Evolutionary conservation across 53 echinoderm and acorn worm genomes (phyloP).

Genomic region (Henricia sp.): DNA sequence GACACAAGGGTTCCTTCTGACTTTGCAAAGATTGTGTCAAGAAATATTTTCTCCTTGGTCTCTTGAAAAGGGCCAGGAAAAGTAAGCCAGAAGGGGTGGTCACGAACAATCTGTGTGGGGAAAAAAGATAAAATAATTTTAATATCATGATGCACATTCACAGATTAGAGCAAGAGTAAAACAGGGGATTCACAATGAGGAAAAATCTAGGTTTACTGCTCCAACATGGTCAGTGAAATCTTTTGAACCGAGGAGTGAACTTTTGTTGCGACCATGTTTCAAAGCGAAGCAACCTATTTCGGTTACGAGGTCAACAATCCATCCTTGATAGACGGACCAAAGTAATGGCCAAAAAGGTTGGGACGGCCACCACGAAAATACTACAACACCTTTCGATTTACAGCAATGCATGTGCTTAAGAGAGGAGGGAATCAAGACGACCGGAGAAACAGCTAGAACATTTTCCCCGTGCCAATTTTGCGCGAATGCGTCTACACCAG

Average conservation of each 20-base stretch:
- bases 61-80: background rate
- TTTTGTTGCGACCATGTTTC: background rate
- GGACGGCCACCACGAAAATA: conserved; percentile 1
- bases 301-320: background rate
- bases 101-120: background rate
- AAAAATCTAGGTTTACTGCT: background rate
- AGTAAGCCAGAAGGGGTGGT: background rate
- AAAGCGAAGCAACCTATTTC: background rate
- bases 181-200: too few relatives aligned
- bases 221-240: background rate
- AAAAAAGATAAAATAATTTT: background rate
- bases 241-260: background rate
- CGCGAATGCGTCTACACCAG: background rate
- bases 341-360: background rate
- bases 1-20: background rate
- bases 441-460: background rate
- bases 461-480: background rate
- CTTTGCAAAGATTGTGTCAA: background rate
- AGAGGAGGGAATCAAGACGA: background rate
- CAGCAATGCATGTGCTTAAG: conserved; percentile 4
- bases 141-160: background rate
- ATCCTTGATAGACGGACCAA: background rate
- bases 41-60: too few relatives aligned
- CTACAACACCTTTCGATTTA: background rate
- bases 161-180: background rate